Conservation (phyloP, 2,113 vertebrate genomes). For the Clarias batrachus region DNA sequence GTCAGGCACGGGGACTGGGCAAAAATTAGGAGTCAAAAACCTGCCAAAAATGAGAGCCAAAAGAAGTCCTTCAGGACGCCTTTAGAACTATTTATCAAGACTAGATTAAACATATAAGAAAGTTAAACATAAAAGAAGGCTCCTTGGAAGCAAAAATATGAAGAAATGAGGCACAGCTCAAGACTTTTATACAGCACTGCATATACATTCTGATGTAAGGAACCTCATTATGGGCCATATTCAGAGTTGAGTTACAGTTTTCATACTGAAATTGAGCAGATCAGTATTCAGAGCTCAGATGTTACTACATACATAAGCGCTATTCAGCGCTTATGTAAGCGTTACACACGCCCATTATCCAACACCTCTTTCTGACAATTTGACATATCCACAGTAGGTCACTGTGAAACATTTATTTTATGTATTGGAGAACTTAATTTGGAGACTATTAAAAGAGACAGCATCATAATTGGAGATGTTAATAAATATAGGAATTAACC, state of each 20-base stretch:
- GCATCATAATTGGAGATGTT: not conserved
- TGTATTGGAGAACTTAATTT: not conserved
- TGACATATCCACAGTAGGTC: not conserved
- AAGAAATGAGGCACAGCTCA: too few relatives aligned
- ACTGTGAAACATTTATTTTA: not conserved
- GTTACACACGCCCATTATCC: not conserved
- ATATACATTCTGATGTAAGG: not conserved
- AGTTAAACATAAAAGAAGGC: too few relatives aligned
- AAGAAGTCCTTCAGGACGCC: too few relatives aligned
- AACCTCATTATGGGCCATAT: not conserved
- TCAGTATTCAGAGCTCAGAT: not conserved
- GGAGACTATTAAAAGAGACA: not conserved
- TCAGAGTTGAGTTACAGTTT: not conserved
- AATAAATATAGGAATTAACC: not conserved
- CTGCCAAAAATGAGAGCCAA: too few relatives aligned
- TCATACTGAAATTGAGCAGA: not conserved
- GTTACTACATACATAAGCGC: not conserved
- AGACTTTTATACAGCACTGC: too few relatives aligned
- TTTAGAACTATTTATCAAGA: too few relatives aligned
- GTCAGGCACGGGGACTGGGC: too few relatives aligned
- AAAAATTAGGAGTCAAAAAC: too few relatives aligned
- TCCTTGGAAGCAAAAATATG: too few relatives aligned
- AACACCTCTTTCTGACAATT: not conserved
- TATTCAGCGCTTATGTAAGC: not conserved
- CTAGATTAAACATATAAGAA: too few relatives aligned